Percentiles rank a stretch among this genome's conserved stretches.
phyloP scores from a whole-genome alignment of 1,140 invertebrate genomes.

The Trichomalopsis sarcophagae region DNA sequence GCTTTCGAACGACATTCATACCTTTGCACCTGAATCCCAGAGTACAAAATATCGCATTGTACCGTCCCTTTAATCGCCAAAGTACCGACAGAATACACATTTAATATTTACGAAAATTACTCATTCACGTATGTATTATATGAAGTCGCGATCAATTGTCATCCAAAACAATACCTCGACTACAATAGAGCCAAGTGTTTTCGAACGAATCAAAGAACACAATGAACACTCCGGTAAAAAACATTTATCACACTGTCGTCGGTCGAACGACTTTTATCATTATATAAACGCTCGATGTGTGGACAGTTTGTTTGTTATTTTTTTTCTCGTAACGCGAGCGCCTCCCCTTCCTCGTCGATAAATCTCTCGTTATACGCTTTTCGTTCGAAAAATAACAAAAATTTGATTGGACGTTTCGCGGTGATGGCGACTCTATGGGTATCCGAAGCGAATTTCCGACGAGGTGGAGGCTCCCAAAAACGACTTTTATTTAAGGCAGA shows the following conservation, averaged over 20 bases:
- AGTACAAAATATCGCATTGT: constrained; percentile 14
- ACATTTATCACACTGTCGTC: constrained; percentile 54
- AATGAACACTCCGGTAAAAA: constrained; percentile 56
- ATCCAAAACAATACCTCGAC: background rate
- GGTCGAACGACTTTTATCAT: constrained; percentile 44
- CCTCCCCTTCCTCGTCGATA: background rate
- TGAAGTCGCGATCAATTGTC: constrained; percentile 5
- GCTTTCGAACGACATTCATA: background rate
- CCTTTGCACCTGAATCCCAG: background rate
- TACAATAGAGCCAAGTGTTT: constrained; percentile 33
- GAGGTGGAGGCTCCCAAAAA: background rate
- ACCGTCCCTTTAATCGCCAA: background rate
- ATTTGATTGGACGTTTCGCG: background rate
- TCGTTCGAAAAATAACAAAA: background rate
- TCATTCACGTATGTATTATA: background rate
- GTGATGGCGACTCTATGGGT: background rate
- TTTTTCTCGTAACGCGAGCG: constrained; percentile 16
- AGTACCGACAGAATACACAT: constrained; percentile 21
- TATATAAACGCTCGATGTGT: constrained; percentile 40
- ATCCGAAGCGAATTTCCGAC: background rate
- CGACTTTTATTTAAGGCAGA: constrained; percentile 32
- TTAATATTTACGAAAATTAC: constrained; percentile 8
- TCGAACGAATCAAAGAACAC: constrained; percentile 48
- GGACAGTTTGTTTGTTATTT: background rate
- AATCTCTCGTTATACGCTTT: background rate